phyloP scores from a whole-genome alignment of 2,797 vertebrate genomes.

The Hypotaenidia okinawae region DNA sequence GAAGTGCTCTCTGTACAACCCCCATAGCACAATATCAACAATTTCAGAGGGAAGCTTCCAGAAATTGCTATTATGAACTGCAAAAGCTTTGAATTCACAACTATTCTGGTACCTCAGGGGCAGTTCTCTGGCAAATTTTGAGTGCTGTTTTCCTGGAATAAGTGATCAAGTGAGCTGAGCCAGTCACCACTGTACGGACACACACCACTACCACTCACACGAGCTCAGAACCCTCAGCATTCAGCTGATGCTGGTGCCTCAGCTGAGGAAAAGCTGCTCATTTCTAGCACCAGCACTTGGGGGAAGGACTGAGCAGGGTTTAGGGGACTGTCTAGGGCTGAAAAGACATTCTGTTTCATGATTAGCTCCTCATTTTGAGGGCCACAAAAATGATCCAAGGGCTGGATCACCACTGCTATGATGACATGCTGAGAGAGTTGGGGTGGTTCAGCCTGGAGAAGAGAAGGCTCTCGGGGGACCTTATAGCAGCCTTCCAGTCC shows the following conservation, averaged over 20 bases:
- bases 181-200: neutral
- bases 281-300: neutral
- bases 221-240: neutral
- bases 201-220: neutral
- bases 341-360: neutral
- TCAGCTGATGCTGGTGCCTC: neutral
- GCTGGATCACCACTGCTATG: too few relatives aligned
- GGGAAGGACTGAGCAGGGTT: neutral
- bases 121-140: neutral
- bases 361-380: neutral
- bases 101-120: neutral
- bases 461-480: too few relatives aligned
- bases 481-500: too few relatives aligned
- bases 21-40: neutral
- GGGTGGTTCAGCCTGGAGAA: too few relatives aligned
- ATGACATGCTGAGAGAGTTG: too few relatives aligned
- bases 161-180: neutral
- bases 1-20: neutral
- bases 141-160: neutral
- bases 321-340: neutral
- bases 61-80: neutral
- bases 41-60: neutral
- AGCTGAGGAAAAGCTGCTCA: neutral
- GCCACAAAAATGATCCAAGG: too few relatives aligned
- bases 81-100: conserved; percentile 7